Percentiles rank a stretch among this genome's conserved stretches.
phyloP scores from a whole-genome alignment of 1,140 invertebrate species.

The Aphelinus atriplicis region DNA sequence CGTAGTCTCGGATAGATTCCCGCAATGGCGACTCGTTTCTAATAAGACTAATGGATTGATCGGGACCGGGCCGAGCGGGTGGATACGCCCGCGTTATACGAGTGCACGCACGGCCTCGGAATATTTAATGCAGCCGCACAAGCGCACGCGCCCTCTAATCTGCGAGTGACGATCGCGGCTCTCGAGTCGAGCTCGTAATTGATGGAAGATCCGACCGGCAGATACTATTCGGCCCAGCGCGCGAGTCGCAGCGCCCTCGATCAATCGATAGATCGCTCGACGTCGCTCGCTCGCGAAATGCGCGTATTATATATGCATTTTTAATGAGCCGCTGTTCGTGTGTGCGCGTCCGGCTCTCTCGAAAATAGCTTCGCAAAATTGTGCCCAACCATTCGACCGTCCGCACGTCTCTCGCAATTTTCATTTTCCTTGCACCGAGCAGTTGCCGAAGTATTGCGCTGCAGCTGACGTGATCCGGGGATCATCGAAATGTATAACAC shows the following conservation, averaged over 20 bases:
- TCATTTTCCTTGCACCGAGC: too few species aligned
- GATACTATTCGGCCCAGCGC: slow-evolving; percentile 13
- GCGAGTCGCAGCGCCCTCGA: not conserved
- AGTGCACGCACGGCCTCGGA: slow-evolving; percentile 16
- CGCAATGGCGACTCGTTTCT: slow-evolving; percentile 32
- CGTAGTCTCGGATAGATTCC: slow-evolving; percentile 18
- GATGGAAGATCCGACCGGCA: slow-evolving; percentile 29
- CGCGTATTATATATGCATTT: slow-evolving; percentile 14
- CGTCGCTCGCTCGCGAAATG: not conserved
- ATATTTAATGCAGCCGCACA: slow-evolving; percentile 16
- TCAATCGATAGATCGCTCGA: not conserved
- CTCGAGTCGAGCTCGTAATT: slow-evolving; percentile 24
- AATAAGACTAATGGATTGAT: slow-evolving; percentile 39
- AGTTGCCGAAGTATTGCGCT: too few species aligned
- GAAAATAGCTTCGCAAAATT: too few species aligned
- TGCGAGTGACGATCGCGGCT: slow-evolving; percentile 27
- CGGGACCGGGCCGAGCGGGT: not conserved
- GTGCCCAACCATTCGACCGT: too few species aligned
- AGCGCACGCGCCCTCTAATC: slow-evolving; percentile 13
- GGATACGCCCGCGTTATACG: too few species aligned
- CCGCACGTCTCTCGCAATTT: too few species aligned
- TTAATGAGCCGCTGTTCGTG: not conserved
- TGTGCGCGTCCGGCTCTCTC: too few species aligned
- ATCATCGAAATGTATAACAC: too few species aligned
- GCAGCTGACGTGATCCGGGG: too few species aligned